Conservation (phyloP, 2,113 vertebrate species). For the Peromyscus leucopus region DNA sequence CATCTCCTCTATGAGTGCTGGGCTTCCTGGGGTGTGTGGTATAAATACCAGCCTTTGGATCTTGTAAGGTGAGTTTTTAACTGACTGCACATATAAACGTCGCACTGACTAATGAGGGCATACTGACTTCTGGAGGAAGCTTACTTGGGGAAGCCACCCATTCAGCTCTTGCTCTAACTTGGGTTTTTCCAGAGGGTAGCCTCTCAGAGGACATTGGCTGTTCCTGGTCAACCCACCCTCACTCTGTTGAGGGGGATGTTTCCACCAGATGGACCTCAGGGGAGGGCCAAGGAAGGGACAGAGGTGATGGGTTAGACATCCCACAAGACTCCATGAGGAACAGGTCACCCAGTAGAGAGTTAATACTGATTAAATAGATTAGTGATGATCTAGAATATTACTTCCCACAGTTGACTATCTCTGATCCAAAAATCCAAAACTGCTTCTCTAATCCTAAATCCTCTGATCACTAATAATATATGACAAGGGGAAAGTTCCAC, state of each 20-base stretch:
- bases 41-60: conserved; percentile 97
- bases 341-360: background rate
- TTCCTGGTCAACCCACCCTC: background rate
- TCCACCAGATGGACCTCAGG: background rate
- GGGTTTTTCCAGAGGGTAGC: background rate
- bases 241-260: background rate
- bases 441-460: background rate
- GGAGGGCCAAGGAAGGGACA: background rate
- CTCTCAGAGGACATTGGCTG: background rate
- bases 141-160: accelerated
- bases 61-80: conserved; percentile 91
- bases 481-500: background rate
- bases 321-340: background rate
- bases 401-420: background rate
- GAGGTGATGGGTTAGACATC: background rate
- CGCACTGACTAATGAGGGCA: background rate
- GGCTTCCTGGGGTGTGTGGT: conserved; percentile 97
- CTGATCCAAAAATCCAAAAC: background rate
- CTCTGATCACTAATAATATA: background rate
- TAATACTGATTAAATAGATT: background rate
- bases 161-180: background rate
- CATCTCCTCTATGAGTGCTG: conserved; percentile 95
- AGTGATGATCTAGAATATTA: background rate
- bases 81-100: background rate
- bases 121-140: background rate